Conservation (phyloP, 2,888 invertebrate genomes). For the Dolichomitus sp. region DNA sequence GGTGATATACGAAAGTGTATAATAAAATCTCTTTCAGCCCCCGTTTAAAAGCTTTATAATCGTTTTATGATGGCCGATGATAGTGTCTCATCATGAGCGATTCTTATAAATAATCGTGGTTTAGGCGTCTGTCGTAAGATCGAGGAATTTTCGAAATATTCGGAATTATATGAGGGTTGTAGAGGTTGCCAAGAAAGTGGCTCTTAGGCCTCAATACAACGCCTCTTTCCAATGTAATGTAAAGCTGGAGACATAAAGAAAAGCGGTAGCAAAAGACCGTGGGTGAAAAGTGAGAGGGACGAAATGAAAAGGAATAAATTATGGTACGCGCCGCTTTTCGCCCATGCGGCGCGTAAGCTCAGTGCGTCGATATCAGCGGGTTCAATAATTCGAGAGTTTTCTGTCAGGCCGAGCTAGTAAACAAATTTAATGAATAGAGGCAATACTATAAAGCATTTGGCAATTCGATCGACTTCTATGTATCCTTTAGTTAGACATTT, state of each 20-base stretch:
- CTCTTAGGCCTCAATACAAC: conserved; percentile 16
- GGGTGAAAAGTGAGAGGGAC: conserved; percentile 17
- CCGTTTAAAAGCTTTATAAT: not conserved
- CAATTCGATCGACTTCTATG: too few relatives aligned
- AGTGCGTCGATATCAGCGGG: not conserved
- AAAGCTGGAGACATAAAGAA: conserved; percentile 2
- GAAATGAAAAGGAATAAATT: conserved; percentile 2
- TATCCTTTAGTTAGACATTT: too few relatives aligned
- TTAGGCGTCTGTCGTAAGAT: not conserved
- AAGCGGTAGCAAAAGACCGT: not conserved
- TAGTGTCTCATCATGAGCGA: not conserved
- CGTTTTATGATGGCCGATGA: not conserved
- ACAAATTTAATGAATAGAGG: not conserved
- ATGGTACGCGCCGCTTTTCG: not conserved
- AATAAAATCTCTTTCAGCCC: conserved; percentile 1
- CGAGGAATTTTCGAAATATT: conserved; percentile 20
- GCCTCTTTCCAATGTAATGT: conserved; percentile 5
- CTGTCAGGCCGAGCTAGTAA: not conserved
- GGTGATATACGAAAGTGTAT: not conserved
- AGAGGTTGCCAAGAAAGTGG: conserved; percentile 22
- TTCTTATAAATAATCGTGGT: not conserved
- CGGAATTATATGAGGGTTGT: conserved; percentile 13
- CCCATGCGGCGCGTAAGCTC: not conserved
- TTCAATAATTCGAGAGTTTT: conserved; percentile 41
- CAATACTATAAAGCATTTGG: not conserved